Conservation (phyloP, 2,113 vertebrate genomes). For the Cepphus grylle region DNA sequence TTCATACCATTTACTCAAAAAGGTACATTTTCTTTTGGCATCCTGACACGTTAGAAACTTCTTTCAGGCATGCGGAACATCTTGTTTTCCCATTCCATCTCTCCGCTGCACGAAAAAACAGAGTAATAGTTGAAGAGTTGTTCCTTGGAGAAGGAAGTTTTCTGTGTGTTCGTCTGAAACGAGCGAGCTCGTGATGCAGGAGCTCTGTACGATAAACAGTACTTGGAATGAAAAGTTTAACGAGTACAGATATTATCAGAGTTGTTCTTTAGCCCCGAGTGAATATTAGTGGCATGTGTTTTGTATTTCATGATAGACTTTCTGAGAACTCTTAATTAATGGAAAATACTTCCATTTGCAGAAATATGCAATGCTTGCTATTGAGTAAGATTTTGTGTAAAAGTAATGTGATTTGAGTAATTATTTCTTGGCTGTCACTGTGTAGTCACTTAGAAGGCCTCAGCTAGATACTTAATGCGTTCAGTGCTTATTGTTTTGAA, state of each 20-base stretch:
- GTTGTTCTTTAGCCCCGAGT: not conserved
- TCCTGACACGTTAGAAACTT: not conserved
- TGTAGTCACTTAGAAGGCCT: not conserved
- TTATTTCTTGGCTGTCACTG: not conserved
- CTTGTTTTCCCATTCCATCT: not conserved
- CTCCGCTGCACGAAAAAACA: not conserved
- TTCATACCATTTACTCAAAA: not conserved
- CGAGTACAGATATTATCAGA: conserved; percentile 14
- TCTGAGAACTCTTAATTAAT: conserved; percentile 1
- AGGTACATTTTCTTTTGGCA: not conserved
- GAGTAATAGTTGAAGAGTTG: not conserved
- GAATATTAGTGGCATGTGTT: conserved; percentile 11
- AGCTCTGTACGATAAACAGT: not conserved
- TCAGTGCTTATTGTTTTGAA: not conserved
- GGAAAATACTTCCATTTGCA: conserved; percentile 5
- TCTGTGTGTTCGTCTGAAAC: not conserved
- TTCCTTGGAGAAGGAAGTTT: not conserved
- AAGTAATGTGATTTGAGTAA: not conserved
- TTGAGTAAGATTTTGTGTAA: not conserved
- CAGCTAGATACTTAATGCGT: not conserved
- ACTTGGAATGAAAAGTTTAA: not conserved
- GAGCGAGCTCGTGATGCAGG: not conserved
- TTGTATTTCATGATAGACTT: not conserved
- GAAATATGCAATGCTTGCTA: not conserved
- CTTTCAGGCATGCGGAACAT: not conserved